Conservation (phyloP, 2,797 vertebrate genomes). For the Lerista edwardsae region DNA sequence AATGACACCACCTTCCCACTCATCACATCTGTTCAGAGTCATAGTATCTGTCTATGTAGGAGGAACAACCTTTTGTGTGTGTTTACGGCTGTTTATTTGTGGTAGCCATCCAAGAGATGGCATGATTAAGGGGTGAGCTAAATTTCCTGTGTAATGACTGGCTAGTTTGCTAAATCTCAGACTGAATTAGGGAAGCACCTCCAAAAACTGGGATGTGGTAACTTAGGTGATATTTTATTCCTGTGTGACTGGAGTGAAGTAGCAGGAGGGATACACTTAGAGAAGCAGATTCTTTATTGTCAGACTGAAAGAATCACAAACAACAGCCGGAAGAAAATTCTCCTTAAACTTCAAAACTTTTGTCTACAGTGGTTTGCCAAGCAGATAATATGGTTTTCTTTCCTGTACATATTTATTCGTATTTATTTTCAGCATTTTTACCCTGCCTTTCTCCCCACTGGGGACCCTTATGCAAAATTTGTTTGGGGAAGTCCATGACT, state of each 20-base stretch:
- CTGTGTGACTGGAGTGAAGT: not conserved
- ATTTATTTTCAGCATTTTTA: too few species aligned
- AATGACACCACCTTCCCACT: constrained; percentile 31
- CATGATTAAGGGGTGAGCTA: constrained; percentile 1
- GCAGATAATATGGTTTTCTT: too few species aligned
- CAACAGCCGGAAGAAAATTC: not conserved
- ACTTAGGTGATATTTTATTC: not conserved
- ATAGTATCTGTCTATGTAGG: constrained; percentile 25
- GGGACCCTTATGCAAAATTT: too few species aligned
- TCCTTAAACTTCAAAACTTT: not conserved
- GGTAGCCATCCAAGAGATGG: not conserved
- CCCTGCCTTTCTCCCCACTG: too few species aligned
- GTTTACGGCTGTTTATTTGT: constrained; percentile 25
- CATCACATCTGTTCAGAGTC: constrained; percentile 22
- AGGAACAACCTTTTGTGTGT: constrained; percentile 22
- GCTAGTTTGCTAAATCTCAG: not conserved
- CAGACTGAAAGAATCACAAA: not conserved
- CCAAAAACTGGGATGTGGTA: not conserved
- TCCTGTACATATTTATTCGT: too few species aligned
- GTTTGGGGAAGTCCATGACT: too few species aligned
- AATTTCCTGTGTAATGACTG: not conserved
- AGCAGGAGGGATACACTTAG: not conserved
- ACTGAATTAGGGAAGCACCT: not conserved
- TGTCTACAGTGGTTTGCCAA: not conserved
- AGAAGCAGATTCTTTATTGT: too few species aligned